Percentiles rank a stretch among this genome's conserved stretches.
Conservation (phyloP, 2,888 invertebrate genomes). For the Harpalus rufipes region DNA sequence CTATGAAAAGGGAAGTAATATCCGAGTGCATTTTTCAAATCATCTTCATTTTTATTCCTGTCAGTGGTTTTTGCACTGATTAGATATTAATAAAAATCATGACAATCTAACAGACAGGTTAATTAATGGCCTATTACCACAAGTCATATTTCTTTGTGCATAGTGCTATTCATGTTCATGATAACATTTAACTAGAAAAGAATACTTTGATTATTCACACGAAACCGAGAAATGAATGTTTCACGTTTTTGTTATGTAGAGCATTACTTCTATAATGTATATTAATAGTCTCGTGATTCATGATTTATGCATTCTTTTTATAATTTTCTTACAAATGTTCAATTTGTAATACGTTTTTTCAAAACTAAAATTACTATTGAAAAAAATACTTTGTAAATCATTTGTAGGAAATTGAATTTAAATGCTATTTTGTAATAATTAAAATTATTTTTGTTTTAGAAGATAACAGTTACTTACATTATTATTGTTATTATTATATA, state of each 20-base stretch:
- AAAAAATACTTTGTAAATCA: no score
- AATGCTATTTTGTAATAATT: no score
- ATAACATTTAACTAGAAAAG: slow-evolving; percentile 16
- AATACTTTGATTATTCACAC: slow-evolving; percentile 10
- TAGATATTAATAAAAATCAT: slow-evolving; percentile 33
- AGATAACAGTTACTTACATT: no score
- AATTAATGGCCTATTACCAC: slow-evolving; percentile 12
- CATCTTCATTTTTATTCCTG: slow-evolving; percentile 32
- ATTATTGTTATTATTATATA: no score
- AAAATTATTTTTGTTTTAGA: no score
- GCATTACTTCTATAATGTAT: background rate
- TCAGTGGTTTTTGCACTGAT: slow-evolving; percentile 32
- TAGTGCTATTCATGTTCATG: slow-evolving; percentile 18
- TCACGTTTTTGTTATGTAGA: background rate
- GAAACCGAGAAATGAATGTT: slow-evolving; percentile 4
- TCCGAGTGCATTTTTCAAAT: slow-evolving; percentile 25
- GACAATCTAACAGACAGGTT: slow-evolving; percentile 27
- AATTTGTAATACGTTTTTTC: background rate
- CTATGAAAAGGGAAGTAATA: slow-evolving; percentile 6
- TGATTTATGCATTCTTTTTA: background rate
- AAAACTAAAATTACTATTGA: no score
- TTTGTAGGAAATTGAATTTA: no score
- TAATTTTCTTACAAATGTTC: background rate
- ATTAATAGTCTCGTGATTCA: background rate
- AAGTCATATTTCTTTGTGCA: slow-evolving; percentile 21